phyloP scores from a whole-genome alignment of 92 coral and sea anemone genomes.

The Paramuricea clavata region DNA sequence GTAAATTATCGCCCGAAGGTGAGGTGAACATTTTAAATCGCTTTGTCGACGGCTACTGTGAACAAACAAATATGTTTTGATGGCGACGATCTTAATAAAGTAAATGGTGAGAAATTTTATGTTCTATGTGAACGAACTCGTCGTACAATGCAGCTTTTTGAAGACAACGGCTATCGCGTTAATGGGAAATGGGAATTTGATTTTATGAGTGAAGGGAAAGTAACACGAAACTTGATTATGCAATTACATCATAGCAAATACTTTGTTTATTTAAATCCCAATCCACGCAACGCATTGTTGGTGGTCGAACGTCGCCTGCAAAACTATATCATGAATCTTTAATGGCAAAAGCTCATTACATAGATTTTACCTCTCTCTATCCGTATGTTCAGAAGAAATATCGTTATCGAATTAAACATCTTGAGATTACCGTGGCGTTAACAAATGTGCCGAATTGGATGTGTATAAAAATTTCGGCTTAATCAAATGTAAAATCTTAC shows the following conservation, averaged over 20 bases:
- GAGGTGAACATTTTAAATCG: conserved; percentile 21
- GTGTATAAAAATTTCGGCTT: not conserved
- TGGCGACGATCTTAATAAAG: conserved; percentile 22
- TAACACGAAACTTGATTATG: not conserved
- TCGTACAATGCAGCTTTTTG: not conserved
- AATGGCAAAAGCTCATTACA: conserved; percentile 23
- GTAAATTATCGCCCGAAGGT: conserved; percentile 8
- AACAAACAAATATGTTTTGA: conserved; percentile 14
- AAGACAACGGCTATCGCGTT: conserved; percentile 18
- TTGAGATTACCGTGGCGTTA: not conserved
- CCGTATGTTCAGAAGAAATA: conserved; percentile 31
- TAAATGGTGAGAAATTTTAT: not conserved
- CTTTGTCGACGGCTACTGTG: conserved; percentile 19
- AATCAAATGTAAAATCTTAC: too few species aligned
- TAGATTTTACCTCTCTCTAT: too few species aligned
- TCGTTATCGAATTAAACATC: not conserved
- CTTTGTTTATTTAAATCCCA: conserved; percentile 8
- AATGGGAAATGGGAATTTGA: conserved; percentile 23
- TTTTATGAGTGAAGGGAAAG: not conserved
- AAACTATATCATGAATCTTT: not conserved
- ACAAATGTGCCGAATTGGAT: conserved; percentile 1
- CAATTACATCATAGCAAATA: not conserved
- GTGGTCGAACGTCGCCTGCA: conserved; percentile 5
- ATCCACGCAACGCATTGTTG: conserved; percentile 1
- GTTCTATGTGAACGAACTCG: too few species aligned